These are phyloP conservation scores for Campoplex capitator DNA, from an alignment of 2,888 invertebrate genomes.

Conservation along the genomic window DNA sequence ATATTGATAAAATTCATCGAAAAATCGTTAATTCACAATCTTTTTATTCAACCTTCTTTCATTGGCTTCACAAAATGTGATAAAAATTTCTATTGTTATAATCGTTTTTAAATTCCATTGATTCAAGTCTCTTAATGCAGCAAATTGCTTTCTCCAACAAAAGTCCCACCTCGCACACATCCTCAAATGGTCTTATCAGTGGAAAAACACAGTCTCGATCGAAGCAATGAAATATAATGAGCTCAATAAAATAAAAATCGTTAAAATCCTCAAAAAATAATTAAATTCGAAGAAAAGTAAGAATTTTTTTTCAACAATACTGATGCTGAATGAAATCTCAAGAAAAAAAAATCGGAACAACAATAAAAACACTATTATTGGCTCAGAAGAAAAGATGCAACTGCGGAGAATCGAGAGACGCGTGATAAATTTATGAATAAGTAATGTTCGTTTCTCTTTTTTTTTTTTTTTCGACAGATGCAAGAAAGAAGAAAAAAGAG, in stretches of 20 bases:
- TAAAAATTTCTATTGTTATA: neutral
- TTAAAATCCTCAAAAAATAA: neutral
- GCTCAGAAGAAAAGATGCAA: neutral
- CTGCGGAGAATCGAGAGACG: conserved; percentile 14
- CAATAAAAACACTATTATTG: neutral
- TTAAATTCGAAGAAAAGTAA: neutral
- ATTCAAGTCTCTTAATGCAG: neutral
- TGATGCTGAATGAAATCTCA: neutral
- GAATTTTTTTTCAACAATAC: too few relatives aligned
- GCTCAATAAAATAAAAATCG: neutral
- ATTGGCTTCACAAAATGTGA: too few relatives aligned
- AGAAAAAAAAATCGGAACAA: neutral
- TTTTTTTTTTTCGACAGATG: neutral
- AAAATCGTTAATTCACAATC: neutral
- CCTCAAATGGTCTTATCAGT: neutral
- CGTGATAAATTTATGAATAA: conserved; percentile 15
- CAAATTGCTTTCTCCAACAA: neutral
- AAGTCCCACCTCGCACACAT: neutral
- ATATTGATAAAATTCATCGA: neutral
- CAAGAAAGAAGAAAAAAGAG: neutral
- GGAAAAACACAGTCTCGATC: neutral
- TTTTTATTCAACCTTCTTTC: too few relatives aligned
- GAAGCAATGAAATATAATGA: neutral
- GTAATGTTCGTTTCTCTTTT: neutral
- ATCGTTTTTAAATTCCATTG: neutral